Evolutionary conservation across 2,888 invertebrate species (phyloP).

Genomic region (Leistus spinibarbis): DNA sequence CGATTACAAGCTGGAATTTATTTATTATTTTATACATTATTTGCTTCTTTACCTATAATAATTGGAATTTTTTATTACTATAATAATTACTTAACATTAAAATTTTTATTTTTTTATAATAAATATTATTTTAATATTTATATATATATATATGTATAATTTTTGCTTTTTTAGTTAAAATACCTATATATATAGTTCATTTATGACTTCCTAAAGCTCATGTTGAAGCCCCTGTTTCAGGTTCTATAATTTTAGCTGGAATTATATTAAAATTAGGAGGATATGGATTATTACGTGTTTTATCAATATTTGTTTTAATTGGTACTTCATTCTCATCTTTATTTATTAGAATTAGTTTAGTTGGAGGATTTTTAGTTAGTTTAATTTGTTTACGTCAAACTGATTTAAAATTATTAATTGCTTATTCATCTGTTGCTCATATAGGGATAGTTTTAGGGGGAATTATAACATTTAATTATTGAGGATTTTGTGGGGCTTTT

Average conservation of each 20-base stretch:
- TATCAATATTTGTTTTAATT: conserved; percentile 57
- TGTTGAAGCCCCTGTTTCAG: conserved; percentile 75
- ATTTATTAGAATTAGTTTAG: conserved; percentile 62
- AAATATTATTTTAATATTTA: conserved; percentile 54
- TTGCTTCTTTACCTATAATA: conserved; percentile 70
- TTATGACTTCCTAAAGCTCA: conserved; percentile 76
- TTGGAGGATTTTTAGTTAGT: conserved; percentile 61
- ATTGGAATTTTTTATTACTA: conserved; percentile 63
- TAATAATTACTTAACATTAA: conserved; percentile 56
- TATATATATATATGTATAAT: conserved; percentile 62
- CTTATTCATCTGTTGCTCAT: conserved; percentile 76
- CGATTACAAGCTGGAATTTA: conserved; percentile 70
- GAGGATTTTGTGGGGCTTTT: conserved; percentile 61
- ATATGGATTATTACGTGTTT: conserved; percentile 68
- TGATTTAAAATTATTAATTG: conserved; percentile 75
- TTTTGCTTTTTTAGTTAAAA: conserved; percentile 72
- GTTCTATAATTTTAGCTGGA: conserved; percentile 76
- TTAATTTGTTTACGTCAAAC: conserved; percentile 71
- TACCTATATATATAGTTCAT: conserved; percentile 74
- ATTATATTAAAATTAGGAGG: conserved; percentile 75
- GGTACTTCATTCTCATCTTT: conserved; percentile 42
- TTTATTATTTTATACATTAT: conserved; percentile 74
- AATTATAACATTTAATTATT: conserved; percentile 63
- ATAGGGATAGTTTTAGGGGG: conserved; percentile 68
- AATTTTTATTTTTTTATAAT: conserved; percentile 61